Evolutionary conservation across 2,113 vertebrate species (phyloP), one percentile per base, ranked within the genome.

Genomic region (Ahaetulla prasina): DNA sequence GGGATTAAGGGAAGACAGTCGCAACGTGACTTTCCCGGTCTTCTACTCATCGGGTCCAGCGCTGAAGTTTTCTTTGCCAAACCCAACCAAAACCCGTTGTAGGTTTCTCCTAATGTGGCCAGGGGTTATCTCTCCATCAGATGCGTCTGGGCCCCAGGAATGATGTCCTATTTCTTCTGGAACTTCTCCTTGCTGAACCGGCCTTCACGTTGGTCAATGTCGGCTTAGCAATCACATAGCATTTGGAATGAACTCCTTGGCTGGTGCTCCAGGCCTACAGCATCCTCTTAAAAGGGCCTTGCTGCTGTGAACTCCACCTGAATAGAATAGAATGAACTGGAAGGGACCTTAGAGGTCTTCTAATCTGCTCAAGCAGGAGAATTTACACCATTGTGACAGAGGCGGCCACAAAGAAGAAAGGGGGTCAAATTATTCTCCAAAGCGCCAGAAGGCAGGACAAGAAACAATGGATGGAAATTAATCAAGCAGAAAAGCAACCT

Each of bases 11-110:
- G 95, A 8, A 96, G 95, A 91, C 93, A 95, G 94, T 55, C 91
- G 27, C 94, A 93, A 94, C 92, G 95, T 91, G 92, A 95, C 95
- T 97, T 97, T 94, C 95, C 95, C 93, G 94, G 95, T 92, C 89
- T 96, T 93, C 92, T 68, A 52, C 45, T 87, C 43, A 86, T 22
- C 0, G 49, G 68, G 12, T n/a, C 53, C 43, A 27, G 11, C 8
- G 8, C 30, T 16, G 16, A 3, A 8, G n/a, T 5, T 47, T 85
- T 4, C 55, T 22, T n/a, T 39, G 2, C 2, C 5, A 63, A 30
- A 35, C 1, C 18, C 8, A 60, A 12, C 39, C 27, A 7, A 47
- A 87, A 45, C 27, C n/a, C 50, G 30, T 10, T 16, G 20, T 25
- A 18, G 18, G 8, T 23, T 85, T 7, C 90, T 45, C 45, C 89